Evolutionary conservation across 53 echinoderm and acorn worm genomes (phyloP).

Genomic region (Holothuria scabra): DNA sequence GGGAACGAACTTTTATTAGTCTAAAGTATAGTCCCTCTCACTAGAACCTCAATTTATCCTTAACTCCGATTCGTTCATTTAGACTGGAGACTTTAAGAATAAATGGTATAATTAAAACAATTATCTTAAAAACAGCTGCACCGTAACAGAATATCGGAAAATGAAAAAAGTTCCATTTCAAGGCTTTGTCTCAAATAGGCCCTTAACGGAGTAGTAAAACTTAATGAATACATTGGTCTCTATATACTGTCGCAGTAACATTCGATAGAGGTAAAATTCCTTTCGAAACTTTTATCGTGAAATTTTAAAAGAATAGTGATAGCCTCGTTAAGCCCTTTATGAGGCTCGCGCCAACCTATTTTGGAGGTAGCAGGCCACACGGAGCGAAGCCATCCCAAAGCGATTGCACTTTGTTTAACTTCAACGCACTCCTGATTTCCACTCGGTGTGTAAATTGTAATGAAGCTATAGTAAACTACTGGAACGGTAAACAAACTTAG

Average conservation of each 20-base stretch:
- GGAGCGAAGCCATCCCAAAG: constrained; percentile 27
- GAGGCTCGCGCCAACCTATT: too few species aligned
- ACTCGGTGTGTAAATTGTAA: constrained; percentile 2
- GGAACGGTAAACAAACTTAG: constrained; percentile 19
- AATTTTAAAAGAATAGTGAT: too few species aligned
- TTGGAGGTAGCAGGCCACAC: constrained; percentile 16
- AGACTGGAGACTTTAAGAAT: too few species aligned
- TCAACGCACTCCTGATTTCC: constrained; percentile 2
- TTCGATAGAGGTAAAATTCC: too few species aligned
- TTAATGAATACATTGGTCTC: constrained; percentile 44
- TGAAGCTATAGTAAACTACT: background rate
- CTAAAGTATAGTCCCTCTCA: too few species aligned
- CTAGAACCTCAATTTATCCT: too few species aligned
- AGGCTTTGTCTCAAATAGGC: constrained; percentile 23
- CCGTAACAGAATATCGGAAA: constrained; percentile 8
- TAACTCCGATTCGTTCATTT: too few species aligned
- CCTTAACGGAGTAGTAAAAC: constrained; percentile 35
- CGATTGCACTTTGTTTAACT: constrained; percentile 44
- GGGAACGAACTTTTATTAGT: too few species aligned
- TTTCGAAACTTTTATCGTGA: too few species aligned
- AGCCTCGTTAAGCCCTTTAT: too few species aligned
- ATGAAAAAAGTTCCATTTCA: background rate
- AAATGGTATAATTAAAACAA: constrained; percentile 26
- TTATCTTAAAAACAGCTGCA: constrained; percentile 23
- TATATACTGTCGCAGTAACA: background rate